phyloP scores from a whole-genome alignment of 1,140 invertebrate species.

The Bacillus rossius region DNA sequence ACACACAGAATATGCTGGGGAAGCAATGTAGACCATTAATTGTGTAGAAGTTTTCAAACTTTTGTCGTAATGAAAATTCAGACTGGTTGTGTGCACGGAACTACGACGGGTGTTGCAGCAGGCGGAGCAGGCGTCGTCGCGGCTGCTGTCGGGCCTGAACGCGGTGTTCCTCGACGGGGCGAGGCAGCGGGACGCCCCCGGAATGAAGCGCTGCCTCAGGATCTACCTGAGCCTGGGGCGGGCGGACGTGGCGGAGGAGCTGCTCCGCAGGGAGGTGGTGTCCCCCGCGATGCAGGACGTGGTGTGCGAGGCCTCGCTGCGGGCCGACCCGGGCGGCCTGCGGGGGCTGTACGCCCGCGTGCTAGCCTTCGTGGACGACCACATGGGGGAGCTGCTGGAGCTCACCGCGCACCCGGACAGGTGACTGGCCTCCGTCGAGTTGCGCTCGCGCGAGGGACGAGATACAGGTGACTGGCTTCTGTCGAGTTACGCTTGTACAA shows the following conservation, averaged over 20 bases:
- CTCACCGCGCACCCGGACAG: constrained; percentile 54
- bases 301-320: constrained; percentile 67
- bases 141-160: constrained; percentile 52
- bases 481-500: too few species aligned
- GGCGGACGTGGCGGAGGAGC: constrained; percentile 61
- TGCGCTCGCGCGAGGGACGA: too few species aligned
- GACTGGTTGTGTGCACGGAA: too few species aligned
- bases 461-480: too few species aligned
- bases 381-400: constrained; percentile 53
- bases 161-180: constrained; percentile 55
- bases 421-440: too few species aligned
- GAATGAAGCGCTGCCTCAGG: constrained; percentile 54
- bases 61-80: too few species aligned
- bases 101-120: constrained; percentile 27
- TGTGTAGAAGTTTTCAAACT: too few species aligned
- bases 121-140: constrained; percentile 47
- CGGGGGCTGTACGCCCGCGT: constrained; percentile 69
- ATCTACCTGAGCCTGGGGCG: constrained; percentile 62
- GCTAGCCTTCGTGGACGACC: constrained; percentile 60
- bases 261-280: constrained; percentile 65
- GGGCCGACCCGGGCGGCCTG: constrained; percentile 63
- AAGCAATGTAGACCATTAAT: too few species aligned
- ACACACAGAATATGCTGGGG: too few species aligned
- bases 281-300: constrained; percentile 63
- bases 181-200: constrained; percentile 47